Percentiles rank a stretch among this genome's conserved stretches.
phyloP scores from a whole-genome alignment of 2,797 vertebrate species.

The Heterohyrax brucei region DNA sequence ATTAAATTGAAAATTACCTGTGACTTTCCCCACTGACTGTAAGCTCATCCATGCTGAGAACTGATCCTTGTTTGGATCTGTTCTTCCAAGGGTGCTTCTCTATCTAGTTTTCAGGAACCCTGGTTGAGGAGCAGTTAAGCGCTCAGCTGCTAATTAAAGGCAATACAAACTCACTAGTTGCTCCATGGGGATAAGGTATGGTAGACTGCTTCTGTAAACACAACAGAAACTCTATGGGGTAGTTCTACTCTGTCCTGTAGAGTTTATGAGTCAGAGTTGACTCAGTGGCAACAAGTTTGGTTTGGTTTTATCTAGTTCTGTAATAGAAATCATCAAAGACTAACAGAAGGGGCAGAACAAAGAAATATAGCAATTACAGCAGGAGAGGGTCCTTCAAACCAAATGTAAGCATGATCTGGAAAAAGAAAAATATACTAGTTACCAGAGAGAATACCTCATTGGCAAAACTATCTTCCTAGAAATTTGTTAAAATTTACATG shows the following conservation, averaged over 20 bases:
- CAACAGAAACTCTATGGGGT: background rate
- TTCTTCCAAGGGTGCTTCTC: background rate
- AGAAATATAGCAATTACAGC: background rate
- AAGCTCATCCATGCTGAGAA: background rate
- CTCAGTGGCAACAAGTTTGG: background rate
- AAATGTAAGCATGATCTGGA: background rate
- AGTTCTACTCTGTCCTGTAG: no score
- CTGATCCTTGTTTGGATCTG: background rate
- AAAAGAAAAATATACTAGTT: background rate
- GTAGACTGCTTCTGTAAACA: background rate
- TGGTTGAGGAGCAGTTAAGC: background rate
- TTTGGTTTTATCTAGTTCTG: background rate
- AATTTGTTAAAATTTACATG: background rate
- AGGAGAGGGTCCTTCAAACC: background rate
- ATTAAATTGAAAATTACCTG: background rate
- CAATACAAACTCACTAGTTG: background rate
- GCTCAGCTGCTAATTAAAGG: background rate
- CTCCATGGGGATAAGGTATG: background rate
- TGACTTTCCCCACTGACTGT: background rate
- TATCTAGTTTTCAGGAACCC: conserved; percentile 15
- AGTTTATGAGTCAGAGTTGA: background rate
- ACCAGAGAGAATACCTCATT: background rate
- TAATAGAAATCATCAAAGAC: conserved; percentile 32
- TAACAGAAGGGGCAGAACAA: background rate
- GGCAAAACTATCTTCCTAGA: background rate